Evolutionary conservation across 2,797 vertebrate genomes (phyloP).

Genomic region (Discoglossus pictus): DNA sequence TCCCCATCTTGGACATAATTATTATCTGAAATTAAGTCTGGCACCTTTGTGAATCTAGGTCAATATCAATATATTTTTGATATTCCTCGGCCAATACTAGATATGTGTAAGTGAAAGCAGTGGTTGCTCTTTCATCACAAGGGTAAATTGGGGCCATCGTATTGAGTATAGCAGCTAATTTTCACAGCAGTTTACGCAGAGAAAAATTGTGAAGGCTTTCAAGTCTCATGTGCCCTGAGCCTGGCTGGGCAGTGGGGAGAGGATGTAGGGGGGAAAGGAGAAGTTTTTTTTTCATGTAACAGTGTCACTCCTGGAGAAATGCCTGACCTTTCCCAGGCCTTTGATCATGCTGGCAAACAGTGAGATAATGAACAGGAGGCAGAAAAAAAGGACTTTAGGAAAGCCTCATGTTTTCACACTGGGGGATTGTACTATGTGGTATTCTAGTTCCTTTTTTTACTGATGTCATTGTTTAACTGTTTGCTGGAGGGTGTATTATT

Average conservation of each 20-base stretch:
- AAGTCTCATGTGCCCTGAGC: slow-evolving; percentile 5
- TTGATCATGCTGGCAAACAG: slow-evolving; percentile 86
- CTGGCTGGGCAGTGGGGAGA: slow-evolving; percentile 15
- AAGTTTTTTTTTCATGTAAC: slow-evolving; percentile 65
- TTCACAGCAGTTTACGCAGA: slow-evolving; percentile 1
- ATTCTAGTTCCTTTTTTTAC: neutral
- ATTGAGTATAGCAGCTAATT: slow-evolving; percentile 53
- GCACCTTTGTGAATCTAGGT: too few species aligned
- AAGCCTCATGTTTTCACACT: slow-evolving; percentile 38
- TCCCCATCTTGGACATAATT: too few species aligned
- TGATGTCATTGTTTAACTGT: slow-evolving; percentile 21
- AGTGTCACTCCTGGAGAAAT: slow-evolving; percentile 78
- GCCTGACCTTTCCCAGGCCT: slow-evolving; percentile 87
- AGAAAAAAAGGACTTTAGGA: slow-evolving; percentile 26
- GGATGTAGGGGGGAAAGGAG: slow-evolving; percentile 54
- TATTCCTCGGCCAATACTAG: too few species aligned
- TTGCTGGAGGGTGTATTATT: neutral
- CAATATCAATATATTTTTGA: too few species aligned
- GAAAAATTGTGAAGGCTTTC: slow-evolving; percentile 54
- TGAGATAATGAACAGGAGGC: slow-evolving; percentile 75
- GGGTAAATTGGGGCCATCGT: slow-evolving; percentile 31
- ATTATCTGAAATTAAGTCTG: too few species aligned
- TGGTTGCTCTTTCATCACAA: neutral
- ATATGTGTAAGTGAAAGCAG: neutral
- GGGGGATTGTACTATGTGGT: slow-evolving; percentile 6